Evolutionary conservation across 1,140 invertebrate species (phyloP).

Genomic region (Calycopis cecrops): DNA sequence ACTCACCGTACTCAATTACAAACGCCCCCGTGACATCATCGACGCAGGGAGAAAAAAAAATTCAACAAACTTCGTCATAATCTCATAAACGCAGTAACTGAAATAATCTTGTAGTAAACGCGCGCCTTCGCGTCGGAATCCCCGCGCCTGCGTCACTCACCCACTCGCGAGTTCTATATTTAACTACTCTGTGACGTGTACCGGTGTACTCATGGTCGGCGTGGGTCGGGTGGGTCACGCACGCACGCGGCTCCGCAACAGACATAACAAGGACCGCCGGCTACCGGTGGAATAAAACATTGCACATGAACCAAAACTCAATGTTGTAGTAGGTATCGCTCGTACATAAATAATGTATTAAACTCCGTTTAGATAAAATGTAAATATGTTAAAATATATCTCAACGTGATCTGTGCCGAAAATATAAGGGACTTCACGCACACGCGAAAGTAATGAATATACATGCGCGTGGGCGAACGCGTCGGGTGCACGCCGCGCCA

Average conservation of each 20-base stretch:
- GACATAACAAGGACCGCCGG: constrained; percentile 69
- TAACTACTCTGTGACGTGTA: no score
- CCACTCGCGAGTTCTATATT: not conserved
- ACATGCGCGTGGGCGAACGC: constrained; percentile 37
- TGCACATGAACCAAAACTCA: constrained; percentile 70
- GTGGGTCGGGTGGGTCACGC: constrained; percentile 39
- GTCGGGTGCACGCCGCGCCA: constrained; percentile 26
- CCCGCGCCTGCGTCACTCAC: constrained; percentile 33
- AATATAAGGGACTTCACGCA: constrained; percentile 71
- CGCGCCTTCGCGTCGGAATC: constrained; percentile 59
- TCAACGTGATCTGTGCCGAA: constrained; percentile 71
- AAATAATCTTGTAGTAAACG: constrained; percentile 69
- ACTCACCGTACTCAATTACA: constrained; percentile 55
- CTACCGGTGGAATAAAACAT: constrained; percentile 71
- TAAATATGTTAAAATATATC: constrained; percentile 73
- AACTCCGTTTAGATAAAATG: constrained; percentile 72
- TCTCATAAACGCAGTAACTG: constrained; percentile 45
- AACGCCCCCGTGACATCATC: constrained; percentile 22
- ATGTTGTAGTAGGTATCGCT: constrained; percentile 73
- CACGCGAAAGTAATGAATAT: constrained; percentile 55
- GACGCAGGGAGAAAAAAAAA: constrained; percentile 24
- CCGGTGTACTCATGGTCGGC: not conserved
- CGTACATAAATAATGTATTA: constrained; percentile 72
- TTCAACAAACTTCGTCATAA: constrained; percentile 55
- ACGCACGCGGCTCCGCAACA: constrained; percentile 57